Evolutionary conservation across 2,888 invertebrate species (phyloP), one percentile per base, ranked within the genome.

Genomic region (Eucriotettix oculatus): DNA sequence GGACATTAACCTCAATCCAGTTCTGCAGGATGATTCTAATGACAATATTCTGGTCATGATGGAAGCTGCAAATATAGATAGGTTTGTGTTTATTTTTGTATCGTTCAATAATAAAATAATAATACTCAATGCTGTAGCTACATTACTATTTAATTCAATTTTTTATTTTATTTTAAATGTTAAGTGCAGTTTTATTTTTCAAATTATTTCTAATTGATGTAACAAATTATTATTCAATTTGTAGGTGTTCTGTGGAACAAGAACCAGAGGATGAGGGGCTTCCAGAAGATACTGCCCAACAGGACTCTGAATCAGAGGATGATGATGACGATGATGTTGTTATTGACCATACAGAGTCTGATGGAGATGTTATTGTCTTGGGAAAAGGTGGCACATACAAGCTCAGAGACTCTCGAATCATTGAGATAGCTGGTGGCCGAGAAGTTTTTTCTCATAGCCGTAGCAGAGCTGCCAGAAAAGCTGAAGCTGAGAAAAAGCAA

Each of bases 391-490:
- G 62, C n/a, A 54, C 60, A 66, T 86, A 86, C 73, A 86, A 85
- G 71, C 79, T 86, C 64, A 80, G 85, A 68, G 86, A 86, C 71
- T 86, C 86, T 68, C 85, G 81, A 72, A 86, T 87, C 72, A 83
- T 84, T 69, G 83, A 84, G 74, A 83, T 84, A 68, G 90, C 90
- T 60, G 90, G 90, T 67, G 90, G 90, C 62, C 79, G 89, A 62
- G 90, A 90, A 74, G 79, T 90, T 64, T 89, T 86, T 74, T 89
- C 89, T 52, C 87, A 88, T 73, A 89, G 87, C 72, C 78, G 88
- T 68, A 85, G 84, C 69, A 87, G 88, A 75, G 86, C 87, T 58
- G 80, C 84, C 58, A 79, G 86, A 66, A 54, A 54, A 29, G 54
- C 54, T 9, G 12, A 29, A 12, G 54, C 54, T 29, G 29, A 29